These are phyloP conservation scores for Rhea americana DNA, from an alignment of 2,113 vertebrate species.

Conservation along the genomic window DNA sequence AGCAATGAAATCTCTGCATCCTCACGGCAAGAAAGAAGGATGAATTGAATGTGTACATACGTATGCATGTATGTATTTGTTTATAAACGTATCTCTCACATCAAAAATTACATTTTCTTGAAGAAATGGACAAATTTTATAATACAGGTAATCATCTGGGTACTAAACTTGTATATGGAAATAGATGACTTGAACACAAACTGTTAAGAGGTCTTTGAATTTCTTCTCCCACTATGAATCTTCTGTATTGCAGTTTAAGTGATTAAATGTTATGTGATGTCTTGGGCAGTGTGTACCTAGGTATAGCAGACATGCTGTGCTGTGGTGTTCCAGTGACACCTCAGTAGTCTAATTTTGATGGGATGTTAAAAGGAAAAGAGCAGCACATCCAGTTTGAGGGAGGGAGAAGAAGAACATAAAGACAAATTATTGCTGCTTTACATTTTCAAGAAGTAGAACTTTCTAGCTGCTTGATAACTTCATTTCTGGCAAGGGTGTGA, in stretches of 20 bases:
- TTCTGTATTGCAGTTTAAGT: slow-evolving; percentile 1
- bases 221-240: not conserved
- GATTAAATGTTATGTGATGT: not conserved
- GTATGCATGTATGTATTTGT: not conserved
- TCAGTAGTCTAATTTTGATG: not conserved
- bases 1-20: not conserved
- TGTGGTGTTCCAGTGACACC: not conserved
- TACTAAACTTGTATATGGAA: not conserved
- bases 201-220: not conserved
- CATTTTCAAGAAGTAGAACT: not conserved
- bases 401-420: not conserved
- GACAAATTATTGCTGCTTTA: not conserved
- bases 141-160: not conserved
- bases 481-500: not conserved
- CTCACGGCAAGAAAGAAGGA: not conserved
- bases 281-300: slow-evolving; percentile 11
- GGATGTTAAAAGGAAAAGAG: not conserved
- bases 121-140: not conserved
- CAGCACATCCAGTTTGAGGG: not conserved
- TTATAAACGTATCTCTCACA: rapidly evolving
- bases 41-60: not conserved
- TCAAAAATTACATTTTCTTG: not conserved
- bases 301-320: slow-evolving; percentile 27
- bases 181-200: not conserved
- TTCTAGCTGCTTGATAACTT: not conserved